Conservation (phyloP, 2,888 invertebrate species). For the Caenorhabditis doughertyi region DNA sequence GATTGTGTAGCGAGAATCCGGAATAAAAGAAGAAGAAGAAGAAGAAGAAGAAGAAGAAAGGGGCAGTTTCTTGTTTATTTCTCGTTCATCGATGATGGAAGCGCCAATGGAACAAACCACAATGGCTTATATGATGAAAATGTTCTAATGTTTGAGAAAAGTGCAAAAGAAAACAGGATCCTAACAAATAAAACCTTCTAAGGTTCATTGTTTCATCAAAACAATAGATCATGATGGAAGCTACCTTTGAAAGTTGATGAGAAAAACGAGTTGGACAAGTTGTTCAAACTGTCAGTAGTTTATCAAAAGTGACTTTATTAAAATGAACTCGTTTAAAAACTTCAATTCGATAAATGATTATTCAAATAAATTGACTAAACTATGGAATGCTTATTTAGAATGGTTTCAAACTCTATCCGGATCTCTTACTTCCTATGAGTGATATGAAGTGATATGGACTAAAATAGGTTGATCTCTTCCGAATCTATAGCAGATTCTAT, state of each 20-base stretch:
- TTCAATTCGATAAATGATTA: background rate
- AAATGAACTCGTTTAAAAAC: too few species aligned
- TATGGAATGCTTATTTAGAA: constrained; percentile 68
- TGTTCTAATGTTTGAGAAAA: background rate
- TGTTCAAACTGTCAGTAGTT: too few species aligned
- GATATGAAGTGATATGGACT: constrained; percentile 73
- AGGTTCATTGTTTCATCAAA: too few species aligned
- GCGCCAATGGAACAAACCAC: constrained; percentile 13
- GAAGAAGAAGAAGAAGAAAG: too few species aligned
- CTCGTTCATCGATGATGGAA: constrained; percentile 12
- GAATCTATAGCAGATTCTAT: constrained; percentile 79
- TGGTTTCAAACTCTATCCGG: constrained; percentile 68
- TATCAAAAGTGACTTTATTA: too few species aligned
- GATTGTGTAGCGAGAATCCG: constrained; percentile 27
- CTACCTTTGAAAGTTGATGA: too few species aligned
- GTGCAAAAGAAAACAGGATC: background rate
- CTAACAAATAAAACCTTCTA: too few species aligned
- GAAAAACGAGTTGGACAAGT: too few species aligned
- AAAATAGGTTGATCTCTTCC: constrained; percentile 76
- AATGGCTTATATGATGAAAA: too few species aligned
- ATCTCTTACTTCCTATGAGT: constrained; percentile 73
- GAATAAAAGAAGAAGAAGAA: background rate
- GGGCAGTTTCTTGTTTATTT: constrained; percentile 4
- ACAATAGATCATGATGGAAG: too few species aligned
- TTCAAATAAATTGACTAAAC: constrained; percentile 73